These are phyloP conservation scores for Caiman crocodilus DNA, from an alignment of 2,797 vertebrate genomes.

Conservation along the genomic window DNA sequence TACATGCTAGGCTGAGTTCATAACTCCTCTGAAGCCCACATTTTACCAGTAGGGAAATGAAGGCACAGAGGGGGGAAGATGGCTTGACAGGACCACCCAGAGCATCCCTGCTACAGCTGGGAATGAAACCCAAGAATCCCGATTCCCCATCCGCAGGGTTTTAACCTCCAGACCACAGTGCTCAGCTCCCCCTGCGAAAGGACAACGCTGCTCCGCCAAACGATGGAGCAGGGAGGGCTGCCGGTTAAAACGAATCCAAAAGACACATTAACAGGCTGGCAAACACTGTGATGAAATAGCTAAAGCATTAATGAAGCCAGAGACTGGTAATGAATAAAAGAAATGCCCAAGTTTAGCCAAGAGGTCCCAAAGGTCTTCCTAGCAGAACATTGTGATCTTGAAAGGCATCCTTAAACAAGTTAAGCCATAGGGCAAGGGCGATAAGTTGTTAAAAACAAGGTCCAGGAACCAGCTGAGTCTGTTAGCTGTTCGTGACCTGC, in stretches of 20 bases:
- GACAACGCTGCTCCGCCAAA: conserved; percentile 62
- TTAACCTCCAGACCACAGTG: conserved; percentile 59
- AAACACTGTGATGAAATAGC: conserved; percentile 64
- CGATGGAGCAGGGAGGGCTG: conserved; percentile 46
- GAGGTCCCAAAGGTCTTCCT: conserved; percentile 70
- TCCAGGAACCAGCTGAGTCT: conserved; percentile 30
- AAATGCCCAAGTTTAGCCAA: conserved; percentile 75
- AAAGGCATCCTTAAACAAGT: conserved; percentile 53
- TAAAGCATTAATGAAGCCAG: conserved; percentile 64
- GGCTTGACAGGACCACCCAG: conserved; percentile 4
- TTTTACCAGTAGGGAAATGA: fast-evolving
- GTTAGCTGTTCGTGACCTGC: conserved; percentile 9
- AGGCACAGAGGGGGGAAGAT: conserved; percentile 25
- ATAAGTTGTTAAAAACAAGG: neutral
- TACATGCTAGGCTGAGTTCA: neutral
- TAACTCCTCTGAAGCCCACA: neutral
- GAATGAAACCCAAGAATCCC: conserved; percentile 30
- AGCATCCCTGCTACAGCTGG: neutral
- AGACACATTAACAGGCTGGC: conserved; percentile 67
- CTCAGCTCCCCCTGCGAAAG: conserved; percentile 71
- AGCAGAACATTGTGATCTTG: conserved; percentile 72
- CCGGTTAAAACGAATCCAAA: conserved; percentile 66
- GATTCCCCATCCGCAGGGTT: conserved; percentile 60
- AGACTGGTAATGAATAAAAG: conserved; percentile 67
- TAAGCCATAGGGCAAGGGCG: conserved; percentile 25